A percentile compares a stretch with the other conserved stretches of the same genome.
These are phyloP conservation scores for Seriola rivoliana DNA, from an alignment of 2,113 vertebrate genomes.

Conservation along the genomic window DNA sequence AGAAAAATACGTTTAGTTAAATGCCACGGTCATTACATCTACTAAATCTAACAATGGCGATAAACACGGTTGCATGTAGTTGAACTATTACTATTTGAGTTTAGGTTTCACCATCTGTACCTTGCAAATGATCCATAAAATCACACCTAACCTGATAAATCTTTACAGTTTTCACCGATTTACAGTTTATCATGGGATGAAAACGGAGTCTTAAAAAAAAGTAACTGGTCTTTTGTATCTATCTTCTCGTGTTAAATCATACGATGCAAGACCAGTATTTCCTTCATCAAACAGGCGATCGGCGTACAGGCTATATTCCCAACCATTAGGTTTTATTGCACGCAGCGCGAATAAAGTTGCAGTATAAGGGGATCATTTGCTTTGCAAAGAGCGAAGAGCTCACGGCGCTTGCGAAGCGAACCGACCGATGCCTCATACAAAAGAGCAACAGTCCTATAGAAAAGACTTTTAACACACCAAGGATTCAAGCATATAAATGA, in stretches of 20 bases:
- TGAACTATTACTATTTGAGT: neutral
- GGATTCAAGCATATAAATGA: neutral
- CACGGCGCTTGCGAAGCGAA: conserved; percentile 11
- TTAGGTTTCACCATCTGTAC: neutral
- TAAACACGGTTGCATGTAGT: neutral
- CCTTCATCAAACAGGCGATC: conserved; percentile 13
- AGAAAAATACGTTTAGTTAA: neutral
- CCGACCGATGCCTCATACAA: neutral
- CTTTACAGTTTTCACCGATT: neutral
- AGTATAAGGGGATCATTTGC: conserved; percentile 34
- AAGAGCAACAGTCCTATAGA: neutral
- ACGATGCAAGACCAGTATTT: neutral
- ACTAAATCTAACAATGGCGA: neutral
- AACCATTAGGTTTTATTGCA: conserved; percentile 39
- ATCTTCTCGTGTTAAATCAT: neutral
- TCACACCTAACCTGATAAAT: neutral
- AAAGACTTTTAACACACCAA: neutral
- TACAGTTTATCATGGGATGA: neutral
- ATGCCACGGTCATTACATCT: neutral
- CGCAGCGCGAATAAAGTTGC: conserved; percentile 43
- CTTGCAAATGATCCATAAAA: neutral
- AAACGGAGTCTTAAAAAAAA: neutral
- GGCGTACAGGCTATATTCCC: neutral
- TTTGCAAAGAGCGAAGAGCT: conserved; percentile 10
- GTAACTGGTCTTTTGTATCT: neutral